These are phyloP conservation scores for Chondrosia reniformis DNA, from an alignment of 37 sponge, comb jelly and placozoan genomes.

Conservation along the genomic window DNA sequence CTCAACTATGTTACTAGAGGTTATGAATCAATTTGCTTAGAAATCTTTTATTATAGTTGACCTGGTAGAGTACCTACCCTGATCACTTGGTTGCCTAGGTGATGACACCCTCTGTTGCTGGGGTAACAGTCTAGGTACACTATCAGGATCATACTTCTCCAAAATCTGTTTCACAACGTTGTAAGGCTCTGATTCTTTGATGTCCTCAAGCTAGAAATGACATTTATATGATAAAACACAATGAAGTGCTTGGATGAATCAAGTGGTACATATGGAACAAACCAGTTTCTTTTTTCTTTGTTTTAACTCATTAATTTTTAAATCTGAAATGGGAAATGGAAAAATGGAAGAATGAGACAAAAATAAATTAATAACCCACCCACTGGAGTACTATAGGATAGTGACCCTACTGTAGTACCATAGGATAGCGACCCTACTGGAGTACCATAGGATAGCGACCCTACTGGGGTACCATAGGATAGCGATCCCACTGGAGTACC, in stretches of 20 bases:
- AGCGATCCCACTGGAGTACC: too few species aligned
- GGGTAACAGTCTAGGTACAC: not conserved
- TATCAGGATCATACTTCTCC: conserved; percentile 37
- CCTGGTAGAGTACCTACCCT: too few species aligned
- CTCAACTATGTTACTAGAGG: too few species aligned
- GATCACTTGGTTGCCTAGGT: not conserved
- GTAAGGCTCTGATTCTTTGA: conserved; percentile 26
- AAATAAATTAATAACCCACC: too few species aligned
- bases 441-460: too few species aligned
- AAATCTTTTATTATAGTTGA: too few species aligned
- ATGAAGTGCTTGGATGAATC: not conserved
- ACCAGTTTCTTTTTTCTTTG: not conserved
- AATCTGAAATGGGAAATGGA: not conserved
- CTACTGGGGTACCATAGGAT: too few species aligned
- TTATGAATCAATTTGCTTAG: too few species aligned
- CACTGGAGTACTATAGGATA: too few species aligned
- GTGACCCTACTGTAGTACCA: too few species aligned
- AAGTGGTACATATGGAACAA: not conserved
- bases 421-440: too few species aligned
- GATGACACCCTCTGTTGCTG: not conserved
- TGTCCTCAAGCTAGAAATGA: conserved; percentile 15
- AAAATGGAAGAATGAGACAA: not conserved
- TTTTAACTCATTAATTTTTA: not conserved
- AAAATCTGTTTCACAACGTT: conserved; percentile 31
- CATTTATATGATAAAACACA: not conserved